Evolutionary conservation across 2,797 vertebrate genomes (phyloP), one percentile per base, ranked within the genome.

Genomic region (Malurus splendens): DNA sequence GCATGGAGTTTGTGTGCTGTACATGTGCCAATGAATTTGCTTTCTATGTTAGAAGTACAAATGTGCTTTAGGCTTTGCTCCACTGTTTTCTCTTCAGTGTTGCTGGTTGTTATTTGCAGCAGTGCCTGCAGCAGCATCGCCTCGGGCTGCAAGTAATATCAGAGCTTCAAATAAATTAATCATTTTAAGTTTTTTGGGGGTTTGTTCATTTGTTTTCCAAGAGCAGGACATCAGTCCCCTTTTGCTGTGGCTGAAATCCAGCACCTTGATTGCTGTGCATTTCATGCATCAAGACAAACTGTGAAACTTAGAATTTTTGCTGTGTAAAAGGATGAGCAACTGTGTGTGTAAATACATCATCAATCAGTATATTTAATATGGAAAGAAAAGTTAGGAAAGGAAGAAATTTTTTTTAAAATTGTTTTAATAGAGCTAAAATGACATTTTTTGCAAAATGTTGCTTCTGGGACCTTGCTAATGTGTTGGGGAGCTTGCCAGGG

Each of bases 201-300:
- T 72, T 68, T 72, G 42, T 24, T 85, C 38, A 74, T 86, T 86
- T 84, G 39, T 87, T 86, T 87, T 77, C 39, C 44, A 78, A 77
- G 60, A 70, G 70, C n/a, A 33, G 71, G 56, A 17, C 60, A 32
- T 61, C 24, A 4, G 12, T 87, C 12, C 36, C 11, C 30, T 76
- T 56, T n/a, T 48, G 30, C 44, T 32, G 39, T 71, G 39, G 39
- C 57, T 82, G 72, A 82, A 90, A 60, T 77, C 67, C 81, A 80
- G 39, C 50, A 18, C 27, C 25, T 71, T 79, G 38, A 50, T 57
- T 73, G 52, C 67, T 80, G 28, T 41, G 55, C 30, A 5, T 87
- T 75, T 83, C 56, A 19, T 6, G 2, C 68, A 38, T 33, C 17
- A 62, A 51, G 54, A 22, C 28, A 73, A 74, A 61, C 38, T 62